These are phyloP conservation scores for Branchipolynoe longqiensis DNA, from an alignment of 2,888 invertebrate genomes.

Conservation along the genomic window DNA sequence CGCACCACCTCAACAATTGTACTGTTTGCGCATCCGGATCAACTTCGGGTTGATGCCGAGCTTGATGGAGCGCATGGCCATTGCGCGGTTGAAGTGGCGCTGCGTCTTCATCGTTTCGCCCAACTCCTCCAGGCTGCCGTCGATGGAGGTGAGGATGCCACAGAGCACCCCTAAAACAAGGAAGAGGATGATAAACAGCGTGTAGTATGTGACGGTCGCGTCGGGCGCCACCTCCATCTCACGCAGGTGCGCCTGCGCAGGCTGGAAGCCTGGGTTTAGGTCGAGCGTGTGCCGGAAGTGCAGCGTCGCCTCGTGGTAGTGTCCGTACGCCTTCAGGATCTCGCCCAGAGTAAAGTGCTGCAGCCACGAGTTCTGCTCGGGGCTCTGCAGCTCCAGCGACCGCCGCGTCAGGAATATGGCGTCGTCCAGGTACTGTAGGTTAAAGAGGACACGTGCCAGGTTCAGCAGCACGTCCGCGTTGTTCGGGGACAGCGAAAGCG, in stretches of 20 bases:
- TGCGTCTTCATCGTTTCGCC: slow-evolving; percentile 85
- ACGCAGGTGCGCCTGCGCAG: slow-evolving; percentile 89
- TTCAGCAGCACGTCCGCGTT: slow-evolving; percentile 93
- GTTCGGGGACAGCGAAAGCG: slow-evolving; percentile 90
- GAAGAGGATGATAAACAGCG: slow-evolving; percentile 92
- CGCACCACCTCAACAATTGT: slow-evolving; percentile 67
- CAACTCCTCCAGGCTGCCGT: slow-evolving; percentile 81
- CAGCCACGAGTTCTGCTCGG: slow-evolving; percentile 93
- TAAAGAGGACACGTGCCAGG: slow-evolving; percentile 91
- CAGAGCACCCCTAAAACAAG: slow-evolving; percentile 89
- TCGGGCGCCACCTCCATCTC: slow-evolving; percentile 91
- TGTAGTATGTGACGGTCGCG: slow-evolving; percentile 91
- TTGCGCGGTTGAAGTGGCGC: slow-evolving; percentile 92
- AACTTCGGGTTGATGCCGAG: slow-evolving; percentile 82
- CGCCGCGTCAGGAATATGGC: slow-evolving; percentile 92
- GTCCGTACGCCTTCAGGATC: slow-evolving; percentile 94
- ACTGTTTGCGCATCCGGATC: slow-evolving; percentile 70
- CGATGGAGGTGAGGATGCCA: slow-evolving; percentile 90
- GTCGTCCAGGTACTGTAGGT: slow-evolving; percentile 93
- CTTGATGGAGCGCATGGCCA: slow-evolving; percentile 91
- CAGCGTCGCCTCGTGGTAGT: slow-evolving; percentile 92
- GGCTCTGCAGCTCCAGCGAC: slow-evolving; percentile 91
- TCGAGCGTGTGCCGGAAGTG: slow-evolving; percentile 92
- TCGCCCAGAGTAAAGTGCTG: slow-evolving; percentile 95
- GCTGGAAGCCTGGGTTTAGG: slow-evolving; percentile 91